phyloP scores from a whole-genome alignment of 2,888 invertebrate genomes.

The Himalopsyche tibetana region DNA sequence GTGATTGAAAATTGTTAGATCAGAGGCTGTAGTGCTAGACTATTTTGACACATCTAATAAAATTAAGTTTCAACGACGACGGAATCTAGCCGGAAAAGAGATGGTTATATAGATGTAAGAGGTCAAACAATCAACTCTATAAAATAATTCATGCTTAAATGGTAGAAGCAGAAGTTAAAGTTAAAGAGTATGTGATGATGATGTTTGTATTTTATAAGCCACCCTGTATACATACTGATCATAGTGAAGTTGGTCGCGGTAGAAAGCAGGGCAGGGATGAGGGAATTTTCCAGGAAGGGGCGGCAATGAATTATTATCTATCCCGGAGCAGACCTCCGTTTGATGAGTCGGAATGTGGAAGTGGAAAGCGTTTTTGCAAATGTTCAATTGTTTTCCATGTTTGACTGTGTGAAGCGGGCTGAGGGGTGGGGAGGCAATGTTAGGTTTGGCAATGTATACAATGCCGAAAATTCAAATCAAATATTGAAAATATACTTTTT shows the following conservation, averaged over 20 bases:
- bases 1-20: no score
- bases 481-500: no score
- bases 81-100: no score
- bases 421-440: not conserved
- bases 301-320: conserved; percentile 30
- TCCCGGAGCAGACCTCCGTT: conserved; percentile 26
- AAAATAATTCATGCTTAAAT: no score
- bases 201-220: not conserved
- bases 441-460: not conserved
- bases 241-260: conserved; percentile 18
- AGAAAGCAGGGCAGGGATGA: conserved; percentile 6
- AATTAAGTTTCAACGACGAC: no score
- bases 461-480: not conserved
- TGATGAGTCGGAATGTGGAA: conserved; percentile 30
- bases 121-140: no score
- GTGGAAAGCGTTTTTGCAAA: conserved; percentile 27
- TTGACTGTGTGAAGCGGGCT: not conserved
- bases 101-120: no score
- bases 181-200: not conserved
- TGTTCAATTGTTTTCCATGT: conserved; percentile 30
- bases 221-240: not conserved
- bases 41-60: no score
- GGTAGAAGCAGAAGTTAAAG: no score
- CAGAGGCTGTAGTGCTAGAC: no score
- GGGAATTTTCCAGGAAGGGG: conserved; percentile 28